Evolutionary conservation across 2,888 invertebrate species (phyloP).

Genomic region (Noctua janthe): DNA sequence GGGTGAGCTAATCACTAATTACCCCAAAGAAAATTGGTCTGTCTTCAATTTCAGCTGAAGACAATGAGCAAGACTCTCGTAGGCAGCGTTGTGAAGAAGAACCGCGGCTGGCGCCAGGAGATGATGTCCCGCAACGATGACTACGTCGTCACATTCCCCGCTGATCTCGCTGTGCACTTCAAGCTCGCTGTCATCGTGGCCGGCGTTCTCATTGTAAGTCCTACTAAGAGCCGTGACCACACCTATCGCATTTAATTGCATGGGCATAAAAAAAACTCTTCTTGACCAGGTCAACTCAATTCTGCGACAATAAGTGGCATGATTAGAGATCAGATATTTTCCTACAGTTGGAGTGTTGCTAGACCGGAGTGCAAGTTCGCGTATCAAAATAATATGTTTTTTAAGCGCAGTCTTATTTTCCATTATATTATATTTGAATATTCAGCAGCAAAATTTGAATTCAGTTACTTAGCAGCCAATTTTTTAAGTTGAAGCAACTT

Average conservation of each 20-base stretch:
- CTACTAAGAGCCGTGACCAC: not conserved
- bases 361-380: too few species aligned
- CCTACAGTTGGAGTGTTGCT: too few species aligned
- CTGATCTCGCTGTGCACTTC: constrained; percentile 31
- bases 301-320: not conserved
- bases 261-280: not conserved
- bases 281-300: not conserved
- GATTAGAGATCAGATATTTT: not conserved
- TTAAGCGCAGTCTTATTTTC: too few species aligned
- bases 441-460: too few species aligned
- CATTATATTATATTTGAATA: too few species aligned
- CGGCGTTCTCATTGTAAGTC: constrained; percentile 24
- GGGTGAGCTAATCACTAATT: not conserved
- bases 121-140: constrained; percentile 43
- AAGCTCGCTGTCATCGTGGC: constrained; percentile 21
- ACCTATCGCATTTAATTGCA: not conserved
- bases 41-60: constrained; percentile 68
- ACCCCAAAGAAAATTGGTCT: not conserved
- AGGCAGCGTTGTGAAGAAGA: constrained; percentile 64
- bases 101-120: constrained; percentile 36
- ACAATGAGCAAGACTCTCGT: constrained; percentile 69
- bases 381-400: too few species aligned
- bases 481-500: too few species aligned
- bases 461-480: too few species aligned
- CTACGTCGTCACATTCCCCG: constrained; percentile 28